A percentile compares a stretch with the other conserved stretches of the same genome.
These are phyloP conservation scores for Aethina tumida DNA, from an alignment of 1,140 invertebrate species.

Conservation along the genomic window DNA sequence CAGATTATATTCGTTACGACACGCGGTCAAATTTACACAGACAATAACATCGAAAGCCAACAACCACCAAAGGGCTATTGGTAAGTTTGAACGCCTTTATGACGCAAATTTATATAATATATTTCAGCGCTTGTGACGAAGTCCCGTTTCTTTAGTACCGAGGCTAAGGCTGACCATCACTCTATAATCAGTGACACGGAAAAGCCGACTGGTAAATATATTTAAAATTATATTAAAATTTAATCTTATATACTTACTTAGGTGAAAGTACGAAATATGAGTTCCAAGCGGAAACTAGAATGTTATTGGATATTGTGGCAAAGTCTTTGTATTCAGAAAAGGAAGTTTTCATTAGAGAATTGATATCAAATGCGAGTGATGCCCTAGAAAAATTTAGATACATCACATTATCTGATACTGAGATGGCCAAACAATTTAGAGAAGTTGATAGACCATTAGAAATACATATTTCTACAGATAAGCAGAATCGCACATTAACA, in stretches of 20 bases:
- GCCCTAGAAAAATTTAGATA: constrained; percentile 88
- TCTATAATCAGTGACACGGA: constrained; percentile 45
- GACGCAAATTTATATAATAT: too few relatives aligned
- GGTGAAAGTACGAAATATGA: constrained; percentile 54
- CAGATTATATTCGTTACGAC: too few relatives aligned
- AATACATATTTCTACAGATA: constrained; percentile 85
- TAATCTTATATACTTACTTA: constrained; percentile 14
- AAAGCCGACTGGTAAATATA: constrained; percentile 43
- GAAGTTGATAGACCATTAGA: constrained; percentile 57
- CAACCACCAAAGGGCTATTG: too few relatives aligned
- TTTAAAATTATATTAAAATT: constrained; percentile 11
- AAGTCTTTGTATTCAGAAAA: constrained; percentile 96
- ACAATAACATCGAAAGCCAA: too few relatives aligned
- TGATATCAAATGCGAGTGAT: constrained; percentile 96
- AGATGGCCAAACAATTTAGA: constrained; percentile 30
- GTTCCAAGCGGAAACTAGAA: constrained; percentile 93
- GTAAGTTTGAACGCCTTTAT: too few relatives aligned
- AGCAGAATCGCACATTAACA: constrained; percentile 71
- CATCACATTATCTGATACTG: constrained; percentile 44
- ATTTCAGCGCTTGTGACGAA: constrained; percentile 1
- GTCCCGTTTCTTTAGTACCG: constrained; percentile 5
- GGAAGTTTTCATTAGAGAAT: constrained; percentile 91
- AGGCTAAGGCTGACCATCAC: constrained; percentile 35
- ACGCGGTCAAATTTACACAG: too few relatives aligned
- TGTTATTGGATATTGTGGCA: constrained; percentile 94